Percentiles rank a stretch among this genome's conserved stretches.
Conservation (phyloP, 2,797 vertebrate species). For the Antrozous pallidus region DNA sequence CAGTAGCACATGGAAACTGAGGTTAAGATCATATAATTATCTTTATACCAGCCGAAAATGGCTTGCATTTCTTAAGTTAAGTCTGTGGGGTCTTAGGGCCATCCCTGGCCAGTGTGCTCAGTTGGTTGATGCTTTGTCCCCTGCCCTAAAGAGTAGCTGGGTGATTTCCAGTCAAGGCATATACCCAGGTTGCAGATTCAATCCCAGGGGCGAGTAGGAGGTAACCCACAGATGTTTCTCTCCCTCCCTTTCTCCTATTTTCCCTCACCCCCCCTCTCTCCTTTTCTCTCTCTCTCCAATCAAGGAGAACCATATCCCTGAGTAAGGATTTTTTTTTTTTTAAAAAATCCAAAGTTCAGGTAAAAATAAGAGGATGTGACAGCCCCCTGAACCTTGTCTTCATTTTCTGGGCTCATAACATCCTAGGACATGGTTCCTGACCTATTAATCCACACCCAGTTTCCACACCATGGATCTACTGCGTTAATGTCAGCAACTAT, state of each 20-base stretch:
- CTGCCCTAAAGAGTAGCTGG: neutral
- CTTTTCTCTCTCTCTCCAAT: neutral
- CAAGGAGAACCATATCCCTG: neutral
- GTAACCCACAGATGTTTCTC: neutral
- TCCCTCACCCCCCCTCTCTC: neutral
- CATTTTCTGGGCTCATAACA: neutral
- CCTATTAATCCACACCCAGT: neutral
- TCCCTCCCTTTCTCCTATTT: neutral
- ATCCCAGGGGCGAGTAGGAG: neutral
- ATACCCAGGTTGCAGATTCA: neutral
- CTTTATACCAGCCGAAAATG: neutral
- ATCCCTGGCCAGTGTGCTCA: neutral
- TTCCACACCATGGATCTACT: neutral
- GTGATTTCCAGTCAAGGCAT: neutral
- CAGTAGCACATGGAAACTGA: rapidly evolving
- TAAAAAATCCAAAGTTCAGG: neutral
- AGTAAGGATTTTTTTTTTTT: neutral
- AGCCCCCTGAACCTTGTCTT: neutral
- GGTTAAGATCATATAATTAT: neutral
- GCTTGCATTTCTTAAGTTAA: neutral
- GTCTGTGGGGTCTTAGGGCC: neutral
- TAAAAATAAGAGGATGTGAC: neutral
- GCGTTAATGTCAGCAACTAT: neutral
- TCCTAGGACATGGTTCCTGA: neutral
- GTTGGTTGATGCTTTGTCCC: neutral